Evolutionary conservation across 2,113 vertebrate species (phyloP).

Genomic region (Zingel zingel): DNA sequence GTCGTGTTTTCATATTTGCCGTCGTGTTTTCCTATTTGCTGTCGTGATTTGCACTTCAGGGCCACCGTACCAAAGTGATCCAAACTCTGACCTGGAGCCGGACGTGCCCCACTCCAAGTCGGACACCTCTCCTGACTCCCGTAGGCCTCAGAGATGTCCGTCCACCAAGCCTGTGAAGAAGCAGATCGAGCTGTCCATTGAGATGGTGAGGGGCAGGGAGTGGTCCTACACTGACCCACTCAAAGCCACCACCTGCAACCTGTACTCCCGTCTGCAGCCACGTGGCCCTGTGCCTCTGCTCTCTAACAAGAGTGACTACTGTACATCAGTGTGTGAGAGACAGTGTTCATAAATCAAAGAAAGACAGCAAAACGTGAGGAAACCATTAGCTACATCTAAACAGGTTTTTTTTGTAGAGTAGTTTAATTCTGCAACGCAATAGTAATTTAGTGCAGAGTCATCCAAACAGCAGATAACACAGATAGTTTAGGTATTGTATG

Average conservation of each 20-base stretch:
- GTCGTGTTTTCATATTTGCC: too few relatives aligned
- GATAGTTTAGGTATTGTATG: background rate
- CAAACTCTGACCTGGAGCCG: conserved; percentile 39
- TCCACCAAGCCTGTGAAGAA: conserved; percentile 74
- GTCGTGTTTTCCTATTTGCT: too few relatives aligned
- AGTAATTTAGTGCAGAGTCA: background rate
- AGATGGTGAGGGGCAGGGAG: conserved; percentile 84
- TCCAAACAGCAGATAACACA: background rate
- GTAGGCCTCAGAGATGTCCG: conserved; percentile 52
- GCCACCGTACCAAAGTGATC: too few relatives aligned
- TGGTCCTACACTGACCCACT: conserved; percentile 79
- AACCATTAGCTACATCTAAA: background rate
- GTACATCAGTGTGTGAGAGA: conserved; percentile 38
- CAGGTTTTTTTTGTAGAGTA: background rate
- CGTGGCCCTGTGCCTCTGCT: conserved; percentile 26
- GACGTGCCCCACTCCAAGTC: conserved; percentile 4
- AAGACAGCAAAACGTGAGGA: background rate
- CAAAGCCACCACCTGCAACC: conserved; percentile 10
- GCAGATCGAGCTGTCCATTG: conserved; percentile 73
- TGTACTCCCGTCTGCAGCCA: conserved; percentile 35
- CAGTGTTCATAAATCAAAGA: background rate
- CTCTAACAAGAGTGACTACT: conserved; percentile 52
- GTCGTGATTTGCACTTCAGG: too few relatives aligned
- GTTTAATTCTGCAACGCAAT: background rate
- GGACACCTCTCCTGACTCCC: background rate